These are phyloP conservation scores for Yoshiicerus persimilis DNA, from an alignment of 1,140 invertebrate species.

Conservation along the genomic window DNA sequence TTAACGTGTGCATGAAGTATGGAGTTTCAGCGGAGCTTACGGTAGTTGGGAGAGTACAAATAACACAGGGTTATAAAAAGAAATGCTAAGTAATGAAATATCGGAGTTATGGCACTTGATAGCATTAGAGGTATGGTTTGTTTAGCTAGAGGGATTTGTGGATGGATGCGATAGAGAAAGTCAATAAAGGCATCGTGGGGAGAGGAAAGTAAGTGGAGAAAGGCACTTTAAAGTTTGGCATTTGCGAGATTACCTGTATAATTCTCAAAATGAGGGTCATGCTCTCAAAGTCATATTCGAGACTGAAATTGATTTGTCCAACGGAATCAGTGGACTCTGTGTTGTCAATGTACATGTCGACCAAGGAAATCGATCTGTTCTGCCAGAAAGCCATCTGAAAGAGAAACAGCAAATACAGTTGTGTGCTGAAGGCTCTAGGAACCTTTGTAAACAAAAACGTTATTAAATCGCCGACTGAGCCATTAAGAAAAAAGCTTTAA, in stretches of 20 bases:
- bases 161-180: neutral
- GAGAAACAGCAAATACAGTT: constrained; percentile 36
- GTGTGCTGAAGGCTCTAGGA: constrained; percentile 15
- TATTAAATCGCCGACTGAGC: constrained; percentile 4
- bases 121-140: neutral
- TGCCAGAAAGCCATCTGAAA: constrained; percentile 70
- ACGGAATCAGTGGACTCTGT: constrained; percentile 85
- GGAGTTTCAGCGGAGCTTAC: no score
- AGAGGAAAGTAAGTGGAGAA: neutral
- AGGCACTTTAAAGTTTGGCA: neutral
- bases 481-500: neutral
- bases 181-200: neutral
- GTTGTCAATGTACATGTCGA: constrained; percentile 93
- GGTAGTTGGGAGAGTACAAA: no score
- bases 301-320: constrained; percentile 90
- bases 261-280: constrained; percentile 89
- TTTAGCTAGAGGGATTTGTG: neutral
- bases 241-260: constrained; percentile 70
- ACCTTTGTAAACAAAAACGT: constrained; percentile 1
- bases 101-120: neutral
- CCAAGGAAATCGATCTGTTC: constrained; percentile 86
- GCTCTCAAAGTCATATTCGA: constrained; percentile 94
- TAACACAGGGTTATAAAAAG: neutral
- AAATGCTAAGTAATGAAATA: neutral
- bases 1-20: no score